Percentiles rank a stretch among this genome's conserved stretches.
These are phyloP conservation scores for Chalcosyrphus nemorum DNA, from an alignment of 2,888 invertebrate genomes.

Conservation along the genomic window DNA sequence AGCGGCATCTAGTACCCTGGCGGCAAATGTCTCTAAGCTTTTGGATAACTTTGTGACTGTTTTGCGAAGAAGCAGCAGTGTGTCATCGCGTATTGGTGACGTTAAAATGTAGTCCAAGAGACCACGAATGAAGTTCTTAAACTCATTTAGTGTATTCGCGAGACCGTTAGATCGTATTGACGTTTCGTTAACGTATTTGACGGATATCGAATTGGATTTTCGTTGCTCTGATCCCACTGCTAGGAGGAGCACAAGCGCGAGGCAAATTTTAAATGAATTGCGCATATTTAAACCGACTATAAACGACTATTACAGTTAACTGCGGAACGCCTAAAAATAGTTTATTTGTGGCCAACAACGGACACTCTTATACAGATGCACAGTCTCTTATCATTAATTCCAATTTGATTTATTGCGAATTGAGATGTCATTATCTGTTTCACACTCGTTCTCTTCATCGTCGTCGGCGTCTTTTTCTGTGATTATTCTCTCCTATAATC, in stretches of 20 bases:
- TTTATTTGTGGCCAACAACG: conserved; percentile 18
- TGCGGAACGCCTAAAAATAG: conserved; percentile 48
- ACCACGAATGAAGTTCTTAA: conserved; percentile 22
- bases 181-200: background rate
- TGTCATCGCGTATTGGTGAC: conserved; percentile 57
- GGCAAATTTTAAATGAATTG: conserved; percentile 18
- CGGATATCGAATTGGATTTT: background rate
- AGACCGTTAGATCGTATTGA: background rate
- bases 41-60: conserved; percentile 66
- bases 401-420: conserved; percentile 48
- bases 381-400: conserved; percentile 47
- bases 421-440: conserved; percentile 55
- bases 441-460: background rate
- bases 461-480: background rate
- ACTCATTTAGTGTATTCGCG: conserved; percentile 35
- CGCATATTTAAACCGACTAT: conserved; percentile 39
- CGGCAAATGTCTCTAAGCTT: conserved; percentile 69
- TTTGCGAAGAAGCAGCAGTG: conserved; percentile 63
- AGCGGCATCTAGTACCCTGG: conserved; percentile 68
- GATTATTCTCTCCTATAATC: conserved; percentile 24
- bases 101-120: conserved; percentile 38
- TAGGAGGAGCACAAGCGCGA: conserved; percentile 33
- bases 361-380: background rate
- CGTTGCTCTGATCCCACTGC: background rate
- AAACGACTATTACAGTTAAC: conserved; percentile 47